phyloP scores from a whole-genome alignment of 2,888 invertebrate genomes.

The Labia minor region DNA sequence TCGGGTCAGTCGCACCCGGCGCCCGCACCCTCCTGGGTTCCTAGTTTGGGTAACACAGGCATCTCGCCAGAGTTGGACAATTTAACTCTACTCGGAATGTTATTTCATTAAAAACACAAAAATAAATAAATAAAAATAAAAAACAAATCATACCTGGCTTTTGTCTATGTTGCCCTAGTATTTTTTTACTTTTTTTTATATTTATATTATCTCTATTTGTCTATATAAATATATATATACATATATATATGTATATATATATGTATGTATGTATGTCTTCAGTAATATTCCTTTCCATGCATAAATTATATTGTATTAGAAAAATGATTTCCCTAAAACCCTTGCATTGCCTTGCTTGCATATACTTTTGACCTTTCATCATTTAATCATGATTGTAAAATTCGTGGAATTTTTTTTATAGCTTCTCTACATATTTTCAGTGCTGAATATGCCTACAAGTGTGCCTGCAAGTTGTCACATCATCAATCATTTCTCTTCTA shows the following conservation, averaged over 20 bases:
- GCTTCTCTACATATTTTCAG: neutral
- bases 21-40: neutral
- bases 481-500: neutral
- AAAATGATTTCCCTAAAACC: neutral
- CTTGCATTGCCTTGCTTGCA: constrained; percentile 8
- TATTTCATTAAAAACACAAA: neutral
- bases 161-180: neutral
- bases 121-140: neutral
- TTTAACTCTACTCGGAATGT: neutral
- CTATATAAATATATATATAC: neutral
- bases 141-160: neutral
- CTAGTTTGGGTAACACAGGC: neutral
- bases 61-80: neutral
- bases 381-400: too few relatives aligned
- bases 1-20: constrained; percentile 18
- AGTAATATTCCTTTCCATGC: too few relatives aligned
- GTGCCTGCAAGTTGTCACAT: neutral
- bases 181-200: neutral
- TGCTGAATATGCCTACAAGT: neutral
- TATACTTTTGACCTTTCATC: neutral
- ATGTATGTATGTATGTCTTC: neutral
- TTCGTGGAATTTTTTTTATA: neutral
- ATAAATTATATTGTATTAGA: too few relatives aligned
- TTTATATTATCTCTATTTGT: neutral
- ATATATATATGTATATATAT: neutral